Evolutionary conservation across 1,140 invertebrate genomes (phyloP), one percentile per base, ranked within the genome.

Genomic region (Aphelinus atriplicis): DNA sequence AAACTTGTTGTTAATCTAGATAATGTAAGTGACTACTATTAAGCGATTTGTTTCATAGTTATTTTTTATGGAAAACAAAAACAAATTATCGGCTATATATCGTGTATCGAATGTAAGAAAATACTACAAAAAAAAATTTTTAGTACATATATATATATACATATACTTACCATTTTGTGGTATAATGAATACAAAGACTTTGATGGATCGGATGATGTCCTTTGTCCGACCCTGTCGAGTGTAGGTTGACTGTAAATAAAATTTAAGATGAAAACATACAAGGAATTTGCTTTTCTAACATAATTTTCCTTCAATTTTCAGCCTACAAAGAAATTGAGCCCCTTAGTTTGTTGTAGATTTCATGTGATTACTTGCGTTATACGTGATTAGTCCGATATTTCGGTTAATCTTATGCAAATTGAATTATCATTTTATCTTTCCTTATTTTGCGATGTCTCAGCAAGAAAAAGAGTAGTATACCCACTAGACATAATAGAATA

Each of bases 231-330:
- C 71, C 58, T 75, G 75, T 79, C 71, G 64, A 70, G 69, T n/a
- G 58, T 71, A 75, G 66, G 64, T 67, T 66, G 60, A 75, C 42
- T 83, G 80, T 82, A 83, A 79, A 83, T 84, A 82, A 79, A 74
- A 79, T 75, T 80, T 78, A 82, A 72, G 63, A 68, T 73, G 76
- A 53, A 4, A 53, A 53, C 26, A 26, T 26, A 26, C 26, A 26
- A 26, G 26, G 26, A 26, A 26, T 26, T 26, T 26, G 26, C 26
- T 26, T 26, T 26, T 26, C 26, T 26, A 26, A 26, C 26, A 26
- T 26, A 26, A 26, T 26, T 26, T 26, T 26, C 26, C 26, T 26
- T 26, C 26, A 26, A 26, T 26, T 26, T 26, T 26, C 26, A 26
- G 26, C 26, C 26, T 26, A 26, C 26, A 26, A 26, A 26, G 26